Conservation (phyloP, 2,888 invertebrate genomes). For the Melinaea menophilus region DNA sequence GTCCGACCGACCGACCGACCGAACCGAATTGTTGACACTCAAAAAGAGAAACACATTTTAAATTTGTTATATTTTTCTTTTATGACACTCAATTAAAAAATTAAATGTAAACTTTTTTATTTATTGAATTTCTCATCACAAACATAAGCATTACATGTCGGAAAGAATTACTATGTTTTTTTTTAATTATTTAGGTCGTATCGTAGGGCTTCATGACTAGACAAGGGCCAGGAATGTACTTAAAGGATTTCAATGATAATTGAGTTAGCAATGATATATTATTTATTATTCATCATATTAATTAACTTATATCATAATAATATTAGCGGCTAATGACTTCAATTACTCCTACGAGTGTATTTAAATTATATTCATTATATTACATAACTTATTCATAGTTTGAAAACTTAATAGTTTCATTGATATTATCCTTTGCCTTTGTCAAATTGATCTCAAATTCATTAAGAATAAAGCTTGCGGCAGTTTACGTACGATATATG, state of each 20-base stretch:
- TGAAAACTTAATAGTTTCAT: constrained; percentile 14
- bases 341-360: too few relatives aligned
- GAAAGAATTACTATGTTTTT: constrained; percentile 4
- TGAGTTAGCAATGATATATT: constrained; percentile 5
- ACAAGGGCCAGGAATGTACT: constrained; percentile 7
- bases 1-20: neutral
- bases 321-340: neutral
- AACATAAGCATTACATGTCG: neutral
- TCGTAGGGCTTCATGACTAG: constrained; percentile 10
- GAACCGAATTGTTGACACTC: neutral
- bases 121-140: neutral
- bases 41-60: neutral
- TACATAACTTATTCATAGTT: neutral
- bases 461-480: constrained; percentile 20
- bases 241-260: constrained; percentile 12
- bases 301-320: constrained; percentile 3
- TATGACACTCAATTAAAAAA: neutral
- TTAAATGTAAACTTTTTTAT: neutral
- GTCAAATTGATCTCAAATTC: constrained; percentile 13
- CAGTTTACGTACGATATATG: constrained; percentile 18
- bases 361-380: neutral
- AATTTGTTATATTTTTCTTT: constrained; percentile 3
- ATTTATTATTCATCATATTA: constrained; percentile 5
- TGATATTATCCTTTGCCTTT: constrained; percentile 13
- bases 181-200: constrained; percentile 13